Conservation (phyloP, 2,888 invertebrate species). For the Acrobasis repandana region DNA sequence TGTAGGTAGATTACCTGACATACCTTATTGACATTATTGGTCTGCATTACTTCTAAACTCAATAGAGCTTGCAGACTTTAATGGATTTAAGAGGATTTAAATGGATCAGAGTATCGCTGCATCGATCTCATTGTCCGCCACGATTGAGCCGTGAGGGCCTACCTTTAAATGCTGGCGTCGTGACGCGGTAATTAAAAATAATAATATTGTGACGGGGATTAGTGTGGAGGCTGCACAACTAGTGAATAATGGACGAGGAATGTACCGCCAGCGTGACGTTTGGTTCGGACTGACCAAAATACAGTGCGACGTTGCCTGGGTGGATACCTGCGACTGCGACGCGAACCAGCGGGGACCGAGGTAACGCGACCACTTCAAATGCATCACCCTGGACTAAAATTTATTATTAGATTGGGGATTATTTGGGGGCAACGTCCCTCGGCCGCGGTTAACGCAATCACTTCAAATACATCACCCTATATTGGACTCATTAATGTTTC, state of each 20-base stretch:
- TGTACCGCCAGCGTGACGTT: constrained; percentile 41
- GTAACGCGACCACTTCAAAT: neutral
- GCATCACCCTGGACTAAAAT: neutral
- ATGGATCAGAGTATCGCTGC: neutral
- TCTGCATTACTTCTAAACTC: neutral
- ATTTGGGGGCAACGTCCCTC: too few relatives aligned
- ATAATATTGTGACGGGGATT: constrained; percentile 34
- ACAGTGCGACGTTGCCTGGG: constrained; percentile 33
- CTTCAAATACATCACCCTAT: too few relatives aligned
- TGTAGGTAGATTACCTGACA: too few relatives aligned
- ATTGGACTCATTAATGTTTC: too few relatives aligned
- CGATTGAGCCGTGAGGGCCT: constrained; percentile 16
- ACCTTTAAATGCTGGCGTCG: constrained; percentile 16
- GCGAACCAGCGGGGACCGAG: neutral
- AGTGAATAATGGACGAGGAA: constrained; percentile 45
- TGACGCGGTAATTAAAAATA: constrained; percentile 36
- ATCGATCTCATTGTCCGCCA: constrained; percentile 12
- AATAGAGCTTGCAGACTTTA: neutral
- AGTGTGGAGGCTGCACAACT: constrained; percentile 37
- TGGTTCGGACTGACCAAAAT: constrained; percentile 22
- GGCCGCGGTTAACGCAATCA: too few relatives aligned
- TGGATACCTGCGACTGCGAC: neutral
- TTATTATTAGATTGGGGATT: too few relatives aligned
- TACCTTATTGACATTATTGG: neutral
- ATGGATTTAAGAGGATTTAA: constrained; percentile 14